phyloP scores from a whole-genome alignment of 1,140 invertebrate species.

The Aphidius gifuensis region DNA sequence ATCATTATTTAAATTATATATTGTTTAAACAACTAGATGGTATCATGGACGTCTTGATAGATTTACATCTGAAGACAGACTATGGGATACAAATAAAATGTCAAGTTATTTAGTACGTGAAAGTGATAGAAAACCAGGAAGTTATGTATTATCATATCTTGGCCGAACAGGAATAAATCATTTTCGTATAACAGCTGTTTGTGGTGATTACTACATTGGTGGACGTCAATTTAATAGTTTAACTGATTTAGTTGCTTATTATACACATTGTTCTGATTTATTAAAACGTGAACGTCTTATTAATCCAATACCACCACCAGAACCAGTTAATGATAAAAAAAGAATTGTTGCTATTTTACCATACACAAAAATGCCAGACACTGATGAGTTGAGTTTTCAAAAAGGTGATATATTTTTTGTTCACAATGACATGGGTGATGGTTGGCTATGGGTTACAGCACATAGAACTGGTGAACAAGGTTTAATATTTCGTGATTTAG shows the following conservation, averaged over 20 bases:
- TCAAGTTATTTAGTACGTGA: conserved; percentile 92
- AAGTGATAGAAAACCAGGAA: conserved; percentile 92
- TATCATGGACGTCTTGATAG: conserved; percentile 81
- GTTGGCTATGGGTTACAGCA: conserved; percentile 96
- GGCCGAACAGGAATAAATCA: conserved; percentile 94
- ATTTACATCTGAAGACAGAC: conserved; percentile 84
- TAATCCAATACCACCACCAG: conserved; percentile 89
- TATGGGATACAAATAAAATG: conserved; percentile 77
- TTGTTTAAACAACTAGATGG: conserved; percentile 40
- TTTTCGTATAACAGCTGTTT: conserved; percentile 95
- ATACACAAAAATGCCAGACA: conserved; percentile 97
- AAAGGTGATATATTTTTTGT: conserved; percentile 98
- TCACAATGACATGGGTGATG: conserved; percentile 96
- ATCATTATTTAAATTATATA: too few species aligned
- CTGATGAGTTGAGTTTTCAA: conserved; percentile 94
- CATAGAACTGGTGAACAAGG: conserved; percentile 94
- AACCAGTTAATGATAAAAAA: conserved; percentile 94
- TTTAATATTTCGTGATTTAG: conserved; percentile 91
- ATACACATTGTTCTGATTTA: conserved; percentile 91
- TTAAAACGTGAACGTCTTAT: conserved; percentile 88
- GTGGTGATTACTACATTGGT: conserved; percentile 92
- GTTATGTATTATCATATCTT: conserved; percentile 91
- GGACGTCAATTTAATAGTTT: conserved; percentile 94
- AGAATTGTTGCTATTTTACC: conserved; percentile 89
- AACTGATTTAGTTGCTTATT: conserved; percentile 92